phyloP scores from a whole-genome alignment of 2,797 vertebrate genomes.

The Anolis apletophallus region DNA sequence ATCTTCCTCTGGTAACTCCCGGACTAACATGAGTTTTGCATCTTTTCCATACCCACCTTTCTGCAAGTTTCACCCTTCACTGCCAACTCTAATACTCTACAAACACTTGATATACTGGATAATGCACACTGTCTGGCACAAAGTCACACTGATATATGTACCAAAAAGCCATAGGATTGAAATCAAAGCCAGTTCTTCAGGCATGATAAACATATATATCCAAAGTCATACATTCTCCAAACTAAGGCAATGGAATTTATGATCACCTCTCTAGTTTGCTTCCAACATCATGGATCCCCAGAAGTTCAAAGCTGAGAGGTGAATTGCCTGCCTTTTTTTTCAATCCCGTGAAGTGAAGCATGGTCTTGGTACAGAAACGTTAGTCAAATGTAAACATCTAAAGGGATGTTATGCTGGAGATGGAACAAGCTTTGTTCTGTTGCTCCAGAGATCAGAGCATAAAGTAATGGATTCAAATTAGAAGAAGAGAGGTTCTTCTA shows the following conservation, averaged over 20 bases:
- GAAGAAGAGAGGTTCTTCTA: too few relatives aligned
- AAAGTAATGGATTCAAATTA: too few relatives aligned
- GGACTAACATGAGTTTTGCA: background rate
- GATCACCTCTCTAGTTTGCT: constrained; percentile 25
- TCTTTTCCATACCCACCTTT: background rate
- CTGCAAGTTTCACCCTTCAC: constrained; percentile 12
- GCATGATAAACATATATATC: background rate
- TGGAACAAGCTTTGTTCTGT: too few relatives aligned
- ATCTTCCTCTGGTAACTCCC: background rate
- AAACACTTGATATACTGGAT: constrained; percentile 21
- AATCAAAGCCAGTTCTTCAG: constrained; percentile 32
- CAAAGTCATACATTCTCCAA: constrained; percentile 14
- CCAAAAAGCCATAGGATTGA: constrained; percentile 26
- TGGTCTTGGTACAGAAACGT: background rate
- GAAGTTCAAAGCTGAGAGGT: background rate
- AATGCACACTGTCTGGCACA: constrained; percentile 12
- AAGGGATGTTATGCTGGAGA: too few relatives aligned
- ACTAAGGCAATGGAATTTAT: constrained; percentile 21
- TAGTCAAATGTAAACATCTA: too few relatives aligned
- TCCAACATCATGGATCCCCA: constrained; percentile 5
- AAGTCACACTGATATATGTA: background rate
- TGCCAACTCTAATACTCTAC: background rate
- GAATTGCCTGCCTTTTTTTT: background rate
- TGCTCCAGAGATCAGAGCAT: too few relatives aligned
- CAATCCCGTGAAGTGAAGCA: constrained; percentile 7